Evolutionary conservation across 2,113 vertebrate species (phyloP).

Genomic region (Cacatua alba): DNA sequence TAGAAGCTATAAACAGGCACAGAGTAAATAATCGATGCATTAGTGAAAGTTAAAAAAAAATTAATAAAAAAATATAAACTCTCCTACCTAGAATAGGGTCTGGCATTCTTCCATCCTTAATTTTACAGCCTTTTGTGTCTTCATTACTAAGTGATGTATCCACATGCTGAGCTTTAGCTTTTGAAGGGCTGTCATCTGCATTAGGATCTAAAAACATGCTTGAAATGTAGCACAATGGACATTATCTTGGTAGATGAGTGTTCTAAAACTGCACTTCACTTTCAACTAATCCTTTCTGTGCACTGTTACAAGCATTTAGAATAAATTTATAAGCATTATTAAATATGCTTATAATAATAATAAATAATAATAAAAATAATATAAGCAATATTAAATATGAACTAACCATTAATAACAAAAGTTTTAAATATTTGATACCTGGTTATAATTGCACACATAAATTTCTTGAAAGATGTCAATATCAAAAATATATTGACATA

Average conservation of each 20-base stretch:
- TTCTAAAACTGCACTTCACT: background rate
- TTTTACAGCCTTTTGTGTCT: background rate
- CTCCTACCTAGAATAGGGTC: background rate
- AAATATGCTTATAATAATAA: no score
- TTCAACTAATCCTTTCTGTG: background rate
- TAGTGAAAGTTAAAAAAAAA: background rate
- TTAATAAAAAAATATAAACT: background rate
- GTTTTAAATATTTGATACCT: background rate
- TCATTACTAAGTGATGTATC: background rate
- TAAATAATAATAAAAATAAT: no score
- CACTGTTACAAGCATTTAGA: background rate
- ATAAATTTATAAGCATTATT: background rate
- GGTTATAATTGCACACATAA: background rate
- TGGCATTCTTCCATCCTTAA: background rate
- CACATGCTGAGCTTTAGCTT: constrained; percentile 36
- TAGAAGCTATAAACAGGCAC: background rate
- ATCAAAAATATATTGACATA: background rate
- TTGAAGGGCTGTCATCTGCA: background rate
- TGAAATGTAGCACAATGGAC: background rate
- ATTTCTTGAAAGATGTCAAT: background rate
- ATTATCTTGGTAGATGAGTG: background rate
- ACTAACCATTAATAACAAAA: background rate
- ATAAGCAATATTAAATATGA: background rate
- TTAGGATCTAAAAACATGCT: background rate
- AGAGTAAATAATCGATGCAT: background rate